These are phyloP conservation scores for Ailurus styani DNA, from an alignment of 2,113 vertebrate species.

Conservation along the genomic window DNA sequence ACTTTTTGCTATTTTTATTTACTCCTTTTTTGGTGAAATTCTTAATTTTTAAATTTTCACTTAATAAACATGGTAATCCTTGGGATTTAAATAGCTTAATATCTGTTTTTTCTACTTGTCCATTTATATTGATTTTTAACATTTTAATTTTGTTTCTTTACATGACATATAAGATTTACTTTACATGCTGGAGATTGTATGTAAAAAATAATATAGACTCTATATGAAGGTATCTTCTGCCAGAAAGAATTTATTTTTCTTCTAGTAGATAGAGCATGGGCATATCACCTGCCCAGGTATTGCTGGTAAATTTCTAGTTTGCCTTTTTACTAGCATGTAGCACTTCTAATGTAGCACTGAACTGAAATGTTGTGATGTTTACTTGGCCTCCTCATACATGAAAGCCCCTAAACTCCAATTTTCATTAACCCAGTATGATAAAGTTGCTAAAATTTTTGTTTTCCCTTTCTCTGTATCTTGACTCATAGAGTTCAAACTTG, in stretches of 20 bases:
- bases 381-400: background rate
- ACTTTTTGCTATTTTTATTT: background rate
- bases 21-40: background rate
- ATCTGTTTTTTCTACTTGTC: background rate
- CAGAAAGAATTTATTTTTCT: background rate
- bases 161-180: background rate
- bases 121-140: background rate
- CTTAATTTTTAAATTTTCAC: background rate
- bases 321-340: background rate
- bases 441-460: background rate
- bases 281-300: background rate
- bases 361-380: background rate
- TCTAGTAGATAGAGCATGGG: background rate
- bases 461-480: background rate
- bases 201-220: background rate
- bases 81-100: background rate
- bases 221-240: background rate
- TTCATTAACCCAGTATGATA: background rate
- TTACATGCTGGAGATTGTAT: background rate
- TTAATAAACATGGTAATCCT: background rate
- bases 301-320: background rate
- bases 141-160: background rate
- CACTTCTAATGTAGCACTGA: background rate
- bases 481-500: background rate
- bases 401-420: background rate